phyloP scores from a whole-genome alignment of 2,797 vertebrate genomes.

The Allobates femoralis region DNA sequence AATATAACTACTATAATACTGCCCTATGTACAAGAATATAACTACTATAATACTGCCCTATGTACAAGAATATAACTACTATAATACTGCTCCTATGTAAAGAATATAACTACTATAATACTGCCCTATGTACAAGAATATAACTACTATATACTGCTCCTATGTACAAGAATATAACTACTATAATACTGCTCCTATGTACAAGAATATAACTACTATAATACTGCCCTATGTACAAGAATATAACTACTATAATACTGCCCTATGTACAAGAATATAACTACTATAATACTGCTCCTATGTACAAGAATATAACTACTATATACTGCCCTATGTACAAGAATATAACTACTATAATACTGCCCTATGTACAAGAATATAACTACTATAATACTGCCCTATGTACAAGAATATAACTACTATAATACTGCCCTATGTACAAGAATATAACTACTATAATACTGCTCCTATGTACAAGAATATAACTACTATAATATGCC shows the following conservation, averaged over 20 bases:
- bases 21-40: not conserved
- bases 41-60: conserved; percentile 1
- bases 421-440: not conserved
- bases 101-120: not conserved
- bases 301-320: not conserved
- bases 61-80: not conserved
- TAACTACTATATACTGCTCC: not conserved
- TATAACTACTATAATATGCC: not conserved
- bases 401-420: not conserved
- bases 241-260: not conserved
- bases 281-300: conserved; percentile 1
- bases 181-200: not conserved
- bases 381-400: not conserved
- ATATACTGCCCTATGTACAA: not conserved
- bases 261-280: not conserved
- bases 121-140: not conserved
- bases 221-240: not conserved
- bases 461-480: not conserved
- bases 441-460: conserved; percentile 10
- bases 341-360: conserved; percentile 1
- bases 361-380: not conserved
- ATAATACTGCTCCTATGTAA: too few relatives aligned
- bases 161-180: not conserved
- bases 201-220: not conserved
- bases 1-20: not conserved